phyloP scores from a whole-genome alignment of 1,140 invertebrate genomes.

The Oncopeltus fasciatus region DNA sequence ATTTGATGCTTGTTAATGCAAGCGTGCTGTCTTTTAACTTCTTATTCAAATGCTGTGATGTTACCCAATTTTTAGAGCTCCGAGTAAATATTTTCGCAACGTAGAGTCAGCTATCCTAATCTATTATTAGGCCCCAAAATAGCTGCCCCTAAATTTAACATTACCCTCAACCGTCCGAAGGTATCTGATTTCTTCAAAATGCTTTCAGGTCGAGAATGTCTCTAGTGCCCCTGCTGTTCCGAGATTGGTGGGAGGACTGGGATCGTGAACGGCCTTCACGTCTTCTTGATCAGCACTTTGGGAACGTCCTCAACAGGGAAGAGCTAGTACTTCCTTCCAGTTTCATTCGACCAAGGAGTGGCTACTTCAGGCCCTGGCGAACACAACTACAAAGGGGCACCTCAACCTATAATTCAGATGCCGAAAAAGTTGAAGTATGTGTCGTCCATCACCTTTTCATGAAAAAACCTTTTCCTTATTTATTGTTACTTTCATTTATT shows the following conservation, averaged over 20 bases:
- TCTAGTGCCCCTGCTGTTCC: constrained; percentile 60
- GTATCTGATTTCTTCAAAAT: too few species aligned
- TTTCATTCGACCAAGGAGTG: constrained; percentile 36
- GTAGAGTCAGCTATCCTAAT: too few species aligned
- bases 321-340: constrained; percentile 43
- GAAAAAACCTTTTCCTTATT: too few species aligned
- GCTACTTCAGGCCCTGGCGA: constrained; percentile 59
- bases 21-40: too few species aligned
- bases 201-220: constrained; percentile 47
- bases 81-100: too few species aligned
- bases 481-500: not conserved
- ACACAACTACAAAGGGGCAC: constrained; percentile 40
- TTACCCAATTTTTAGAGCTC: too few species aligned
- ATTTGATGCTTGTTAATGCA: too few species aligned
- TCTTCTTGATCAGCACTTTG: constrained; percentile 64
- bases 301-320: constrained; percentile 50
- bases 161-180: too few species aligned
- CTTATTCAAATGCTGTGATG: too few species aligned
- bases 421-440: constrained; percentile 55
- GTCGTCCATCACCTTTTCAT: not conserved
- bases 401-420: constrained; percentile 53
- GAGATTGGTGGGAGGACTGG: constrained; percentile 71
- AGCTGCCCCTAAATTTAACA: too few species aligned
- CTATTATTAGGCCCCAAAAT: too few species aligned
- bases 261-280: constrained; percentile 48